phyloP scores from a whole-genome alignment of 2,888 invertebrate genomes.

The Nebria brevicollis region DNA sequence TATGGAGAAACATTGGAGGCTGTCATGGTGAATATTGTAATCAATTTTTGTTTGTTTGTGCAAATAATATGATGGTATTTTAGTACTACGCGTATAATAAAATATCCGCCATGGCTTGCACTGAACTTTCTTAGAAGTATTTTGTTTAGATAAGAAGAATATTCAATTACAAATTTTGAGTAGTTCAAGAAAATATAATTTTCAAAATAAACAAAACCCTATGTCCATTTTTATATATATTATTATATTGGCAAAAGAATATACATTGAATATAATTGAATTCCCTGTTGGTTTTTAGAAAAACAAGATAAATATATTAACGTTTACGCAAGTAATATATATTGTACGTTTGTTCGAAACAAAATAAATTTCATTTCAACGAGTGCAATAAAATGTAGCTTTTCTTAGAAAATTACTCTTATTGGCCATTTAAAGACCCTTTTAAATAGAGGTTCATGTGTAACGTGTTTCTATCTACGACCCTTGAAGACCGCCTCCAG shows the following conservation, averaged over 20 bases:
- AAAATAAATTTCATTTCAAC: not conserved
- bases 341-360: not conserved
- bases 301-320: not conserved
- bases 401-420: not conserved
- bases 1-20: conserved; percentile 22
- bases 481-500: not conserved
- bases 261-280: not conserved
- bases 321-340: not conserved
- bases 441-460: not conserved
- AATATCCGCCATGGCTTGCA: too few relatives aligned
- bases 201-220: too few relatives aligned
- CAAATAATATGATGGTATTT: too few relatives aligned
- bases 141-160: too few relatives aligned
- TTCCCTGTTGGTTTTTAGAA: not conserved
- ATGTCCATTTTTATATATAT: too few relatives aligned
- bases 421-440: conserved; percentile 1
- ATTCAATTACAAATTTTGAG: too few relatives aligned
- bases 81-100: too few relatives aligned
- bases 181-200: too few relatives aligned
- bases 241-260: not conserved
- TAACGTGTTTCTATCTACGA: not conserved
- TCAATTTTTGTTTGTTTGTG: too few relatives aligned
- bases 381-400: not conserved
- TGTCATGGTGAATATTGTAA: conserved; percentile 22
- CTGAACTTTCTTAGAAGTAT: too few relatives aligned